Conservation (phyloP, 2,888 invertebrate species). For the Andrena bicolor region DNA sequence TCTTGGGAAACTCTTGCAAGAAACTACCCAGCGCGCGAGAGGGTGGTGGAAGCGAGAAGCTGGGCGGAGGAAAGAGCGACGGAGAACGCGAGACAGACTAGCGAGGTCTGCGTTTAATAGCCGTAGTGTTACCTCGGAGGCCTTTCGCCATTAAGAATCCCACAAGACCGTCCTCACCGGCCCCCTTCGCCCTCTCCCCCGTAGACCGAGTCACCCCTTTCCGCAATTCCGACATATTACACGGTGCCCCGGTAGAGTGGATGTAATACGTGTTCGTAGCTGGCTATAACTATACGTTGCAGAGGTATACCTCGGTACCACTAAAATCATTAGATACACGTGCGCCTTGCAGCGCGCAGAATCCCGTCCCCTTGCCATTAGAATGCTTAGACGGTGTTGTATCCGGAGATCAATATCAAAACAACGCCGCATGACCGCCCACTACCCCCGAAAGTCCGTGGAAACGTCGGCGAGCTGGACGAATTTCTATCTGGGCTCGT, state of each 20-base stretch:
- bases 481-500: background rate
- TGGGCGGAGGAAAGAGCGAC: conserved; percentile 17
- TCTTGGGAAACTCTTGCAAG: conserved; percentile 17
- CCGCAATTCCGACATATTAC: conserved; percentile 76
- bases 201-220: conserved; percentile 55
- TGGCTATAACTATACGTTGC: conserved; percentile 75
- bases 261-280: conserved; percentile 76
- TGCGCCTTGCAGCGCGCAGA: conserved; percentile 82
- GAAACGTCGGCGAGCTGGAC: background rate
- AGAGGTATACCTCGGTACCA: conserved; percentile 76
- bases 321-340: conserved; percentile 84
- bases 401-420: conserved; percentile 83
- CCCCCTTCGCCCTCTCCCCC: conserved; percentile 51
- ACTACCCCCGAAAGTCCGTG: conserved; percentile 49
- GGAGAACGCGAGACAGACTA: conserved; percentile 52
- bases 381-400: conserved; percentile 80
- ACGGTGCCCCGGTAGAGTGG: conserved; percentile 72
- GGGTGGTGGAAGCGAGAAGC: background rate
- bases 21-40: background rate
- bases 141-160: conserved; percentile 83
- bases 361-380: conserved; percentile 79
- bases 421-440: conserved; percentile 73
- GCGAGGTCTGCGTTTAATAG: conserved; percentile 81
- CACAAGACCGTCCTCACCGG: conserved; percentile 79
- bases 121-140: conserved; percentile 80